Base-by-base conservation (phyloP, 1,140 invertebrate species). In the Drosophila bipectinata region DNA sequence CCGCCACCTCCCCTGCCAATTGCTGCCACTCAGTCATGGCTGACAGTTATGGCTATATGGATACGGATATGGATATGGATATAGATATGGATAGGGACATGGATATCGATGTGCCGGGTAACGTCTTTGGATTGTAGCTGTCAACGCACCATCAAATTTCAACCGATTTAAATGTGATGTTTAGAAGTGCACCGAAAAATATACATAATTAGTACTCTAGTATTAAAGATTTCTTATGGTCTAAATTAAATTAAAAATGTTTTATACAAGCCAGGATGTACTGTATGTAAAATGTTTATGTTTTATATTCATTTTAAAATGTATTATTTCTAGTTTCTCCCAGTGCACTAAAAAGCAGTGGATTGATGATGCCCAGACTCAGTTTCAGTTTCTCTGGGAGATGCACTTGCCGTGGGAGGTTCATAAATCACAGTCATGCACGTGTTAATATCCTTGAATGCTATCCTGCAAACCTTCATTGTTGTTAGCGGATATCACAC, bases 51-150 rank as follows among this genome's bases (percentile, higher is more conserved):
- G 68, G 74, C 58, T 77, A 69, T 72, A 76, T 75, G 62, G 63
- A 84, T 84, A 62, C 66, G 56, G 64, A 56, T 72, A 64, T 68
- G 39, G 75, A 34, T 68, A 67, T 56, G 51, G 74, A 56, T 72
- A 77, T 47, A 56, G 67, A 47, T 64, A 59, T 53, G 49, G 28
- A n/a, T 32, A 64, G 41, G 49, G 28, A 28, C 28, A 64, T 60
- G 51, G 58, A 44, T 75, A 51, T 51, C 32, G 37, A 69, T 69
- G 54, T 73, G 60, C 56, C 53, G 59, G 51, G 69, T 52, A 84
- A 77, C 81, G 67, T 87, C 81, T 87, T 77, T 21, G 63, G 59
- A 78, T 74, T 85, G 77, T 69, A 87, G 78, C 81, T 85, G 81
- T 85, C 81, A 82, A 72, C 75, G 64, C 56, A 75, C 74, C 72